phyloP scores from a whole-genome alignment of 1,140 invertebrate species.

The Platyura marginata region DNA sequence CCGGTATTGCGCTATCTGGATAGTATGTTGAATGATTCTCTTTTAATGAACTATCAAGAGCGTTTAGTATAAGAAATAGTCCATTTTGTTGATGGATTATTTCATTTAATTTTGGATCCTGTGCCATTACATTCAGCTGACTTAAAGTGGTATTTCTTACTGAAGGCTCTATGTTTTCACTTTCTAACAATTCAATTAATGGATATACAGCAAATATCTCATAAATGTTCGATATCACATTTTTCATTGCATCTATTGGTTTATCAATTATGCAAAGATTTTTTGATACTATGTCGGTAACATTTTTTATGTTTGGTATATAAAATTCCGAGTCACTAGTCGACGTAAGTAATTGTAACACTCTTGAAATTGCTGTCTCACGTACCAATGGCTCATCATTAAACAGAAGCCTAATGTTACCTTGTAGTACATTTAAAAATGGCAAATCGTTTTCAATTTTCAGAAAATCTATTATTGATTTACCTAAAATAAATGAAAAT shows the following conservation, averaged over 20 bases:
- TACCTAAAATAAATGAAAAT: too few species aligned
- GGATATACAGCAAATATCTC: conserved; percentile 1
- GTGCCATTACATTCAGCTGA: conserved; percentile 17
- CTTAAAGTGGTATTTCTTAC: conserved; percentile 15
- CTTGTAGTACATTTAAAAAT: conserved; percentile 6
- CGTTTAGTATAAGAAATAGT: conserved; percentile 5
- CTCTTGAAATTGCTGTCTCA: conserved; percentile 7
- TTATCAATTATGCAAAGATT: conserved; percentile 10
- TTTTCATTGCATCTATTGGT: conserved; percentile 5
- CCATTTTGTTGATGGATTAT: conserved; percentile 5
- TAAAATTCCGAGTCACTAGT: conserved; percentile 5
- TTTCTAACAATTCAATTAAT: conserved; percentile 10
- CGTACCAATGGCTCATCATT: conserved; percentile 7
- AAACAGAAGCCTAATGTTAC: conserved; percentile 14
- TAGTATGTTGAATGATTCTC: conserved; percentile 5
- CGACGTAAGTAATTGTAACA: conserved; percentile 7
- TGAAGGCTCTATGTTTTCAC: conserved; percentile 9
- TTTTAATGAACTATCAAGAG: conserved; percentile 6
- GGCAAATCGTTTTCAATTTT: not conserved
- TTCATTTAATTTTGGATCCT: conserved; percentile 10
- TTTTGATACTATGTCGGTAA: conserved; percentile 5
- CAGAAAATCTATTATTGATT: too few species aligned
- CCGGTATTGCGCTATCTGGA: conserved; percentile 9
- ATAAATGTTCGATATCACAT: conserved; percentile 7
- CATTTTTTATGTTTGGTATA: conserved; percentile 4